These are phyloP conservation scores for Acleris sparsana DNA, from an alignment of 2,888 invertebrate species.

Conservation along the genomic window DNA sequence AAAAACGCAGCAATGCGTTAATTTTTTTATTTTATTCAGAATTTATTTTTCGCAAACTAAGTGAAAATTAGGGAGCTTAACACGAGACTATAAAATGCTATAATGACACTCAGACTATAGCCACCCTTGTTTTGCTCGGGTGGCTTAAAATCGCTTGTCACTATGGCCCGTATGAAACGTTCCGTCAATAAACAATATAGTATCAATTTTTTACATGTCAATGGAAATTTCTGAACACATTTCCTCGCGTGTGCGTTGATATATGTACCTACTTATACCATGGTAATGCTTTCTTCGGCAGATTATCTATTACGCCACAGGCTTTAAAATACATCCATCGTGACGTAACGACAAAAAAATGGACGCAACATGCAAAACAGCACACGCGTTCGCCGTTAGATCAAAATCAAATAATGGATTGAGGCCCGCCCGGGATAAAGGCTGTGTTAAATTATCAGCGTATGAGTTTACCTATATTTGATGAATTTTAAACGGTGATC, in stretches of 20 bases:
- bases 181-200: too few species aligned
- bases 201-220: not conserved
- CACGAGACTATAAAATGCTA: too few species aligned
- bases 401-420: conserved; percentile 25
- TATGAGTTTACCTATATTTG: not conserved
- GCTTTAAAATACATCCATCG: conserved; percentile 1
- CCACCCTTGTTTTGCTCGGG: too few species aligned
- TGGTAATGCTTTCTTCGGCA: conserved; percentile 9
- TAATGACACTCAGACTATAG: too few species aligned
- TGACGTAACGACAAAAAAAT: conserved; percentile 14
- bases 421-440: not conserved
- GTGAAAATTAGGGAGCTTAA: too few species aligned
- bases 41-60: too few species aligned
- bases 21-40: too few species aligned
- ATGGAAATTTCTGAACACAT: conserved; percentile 9
- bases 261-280: not conserved
- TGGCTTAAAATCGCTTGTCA: too few species aligned
- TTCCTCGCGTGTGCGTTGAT: conserved; percentile 1
- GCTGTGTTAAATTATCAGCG: not conserved
- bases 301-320: not conserved
- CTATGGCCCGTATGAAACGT: too few species aligned
- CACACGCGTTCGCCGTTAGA: conserved; percentile 12
- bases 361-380: conserved; percentile 25
- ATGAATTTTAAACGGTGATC: too few species aligned
- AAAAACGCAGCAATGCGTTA: too few species aligned